phyloP scores from a whole-genome alignment of 2,113 vertebrate genomes.

The Ammodytes marinus region DNA sequence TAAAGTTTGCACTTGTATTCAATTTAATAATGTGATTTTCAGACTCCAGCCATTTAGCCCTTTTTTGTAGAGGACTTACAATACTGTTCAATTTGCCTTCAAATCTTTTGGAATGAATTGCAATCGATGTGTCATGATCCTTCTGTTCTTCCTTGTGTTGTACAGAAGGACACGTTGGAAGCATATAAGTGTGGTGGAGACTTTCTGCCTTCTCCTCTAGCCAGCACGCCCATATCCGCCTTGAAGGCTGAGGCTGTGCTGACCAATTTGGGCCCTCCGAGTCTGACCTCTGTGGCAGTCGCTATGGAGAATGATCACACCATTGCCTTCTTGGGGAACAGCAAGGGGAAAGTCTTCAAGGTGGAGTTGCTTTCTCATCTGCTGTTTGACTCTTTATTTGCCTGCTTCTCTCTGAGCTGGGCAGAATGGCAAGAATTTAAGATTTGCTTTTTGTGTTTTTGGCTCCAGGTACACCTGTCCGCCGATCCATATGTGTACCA shows the following conservation, averaged over 20 bases:
- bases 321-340: conserved; percentile 92
- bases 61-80: not conserved
- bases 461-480: conserved; percentile 87
- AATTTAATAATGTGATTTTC: not conserved
- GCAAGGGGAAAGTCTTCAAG: conserved; percentile 86
- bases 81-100: not conserved
- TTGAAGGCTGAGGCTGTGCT: conserved; percentile 61
- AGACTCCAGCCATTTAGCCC: not conserved
- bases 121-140: not conserved
- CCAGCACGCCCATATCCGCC: conserved; percentile 84
- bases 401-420: not conserved
- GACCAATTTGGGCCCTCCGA: conserved; percentile 81
- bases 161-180: conserved; percentile 66
- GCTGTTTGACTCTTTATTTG: not conserved
- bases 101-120: not conserved
- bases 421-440: not conserved
- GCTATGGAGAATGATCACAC: conserved; percentile 90
- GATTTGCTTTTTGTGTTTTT: not conserved
- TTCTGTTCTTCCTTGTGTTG: conserved; percentile 5
- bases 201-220: conserved; percentile 93
- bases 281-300: conserved; percentile 89
- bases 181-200: conserved; percentile 90
- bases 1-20: not conserved
- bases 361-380: conserved; percentile 37
- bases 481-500: conserved; percentile 80